Percentiles rank a stretch among this genome's conserved stretches.
phyloP scores from a whole-genome alignment of 92 coral and sea anemone species.

The Desmophyllum pertusum region DNA sequence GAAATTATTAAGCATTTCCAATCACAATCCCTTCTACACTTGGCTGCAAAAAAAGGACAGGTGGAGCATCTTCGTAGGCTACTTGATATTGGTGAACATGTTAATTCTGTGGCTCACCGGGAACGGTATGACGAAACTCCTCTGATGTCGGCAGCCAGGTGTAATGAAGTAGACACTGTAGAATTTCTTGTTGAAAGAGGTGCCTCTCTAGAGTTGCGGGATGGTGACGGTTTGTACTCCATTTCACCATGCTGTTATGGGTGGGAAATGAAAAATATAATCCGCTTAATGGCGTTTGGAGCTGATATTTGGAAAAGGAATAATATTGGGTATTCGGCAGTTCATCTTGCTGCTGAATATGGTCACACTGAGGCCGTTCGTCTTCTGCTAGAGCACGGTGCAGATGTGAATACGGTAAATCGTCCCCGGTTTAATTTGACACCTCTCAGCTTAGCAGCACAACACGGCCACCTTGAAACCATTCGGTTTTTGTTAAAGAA shows the following conservation, averaged over 20 bases:
- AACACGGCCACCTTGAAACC: slow-evolving; percentile 35
- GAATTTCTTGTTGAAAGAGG: slow-evolving; percentile 56
- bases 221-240: slow-evolving; percentile 28
- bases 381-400: slow-evolving; percentile 61
- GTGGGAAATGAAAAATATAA: slow-evolving; percentile 35
- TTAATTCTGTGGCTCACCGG: slow-evolving; percentile 37
- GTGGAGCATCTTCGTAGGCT: slow-evolving; percentile 47
- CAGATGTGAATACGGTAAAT: slow-evolving; percentile 34
- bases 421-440: slow-evolving; percentile 36
- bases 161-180: slow-evolving; percentile 38
- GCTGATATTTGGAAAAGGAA: slow-evolving; percentile 28
- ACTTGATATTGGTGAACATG: slow-evolving; percentile 47
- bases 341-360: slow-evolving; percentile 50
- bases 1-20: slow-evolving; percentile 29
- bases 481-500: not conserved
- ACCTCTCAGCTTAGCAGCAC: slow-evolving; percentile 55
- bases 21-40: slow-evolving; percentile 50
- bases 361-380: slow-evolving; percentile 52
- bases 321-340: slow-evolving; percentile 10
- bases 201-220: slow-evolving; percentile 35
- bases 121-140: slow-evolving; percentile 50
- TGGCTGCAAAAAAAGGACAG: slow-evolving; percentile 55
- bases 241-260: slow-evolving; percentile 52
- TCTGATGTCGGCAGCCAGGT: slow-evolving; percentile 56
- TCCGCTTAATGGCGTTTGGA: slow-evolving; percentile 44